These are phyloP conservation scores for Volucella bombylans DNA, from an alignment of 2,888 invertebrate species.

Conservation along the genomic window DNA sequence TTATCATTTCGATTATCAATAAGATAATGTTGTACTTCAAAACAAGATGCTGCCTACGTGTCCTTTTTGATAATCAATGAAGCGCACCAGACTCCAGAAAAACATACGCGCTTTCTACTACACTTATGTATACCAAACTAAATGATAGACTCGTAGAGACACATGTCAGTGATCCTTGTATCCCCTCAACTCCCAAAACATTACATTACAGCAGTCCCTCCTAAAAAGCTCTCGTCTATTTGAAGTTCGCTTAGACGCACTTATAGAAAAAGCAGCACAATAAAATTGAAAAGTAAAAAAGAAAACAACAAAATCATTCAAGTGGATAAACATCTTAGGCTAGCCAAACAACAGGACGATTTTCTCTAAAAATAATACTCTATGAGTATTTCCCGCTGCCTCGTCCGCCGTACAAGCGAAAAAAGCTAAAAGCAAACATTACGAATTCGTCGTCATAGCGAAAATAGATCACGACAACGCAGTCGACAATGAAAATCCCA, in stretches of 20 bases:
- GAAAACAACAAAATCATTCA: neutral
- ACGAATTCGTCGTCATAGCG: neutral
- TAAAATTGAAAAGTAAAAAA: neutral
- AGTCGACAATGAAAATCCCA: conserved; percentile 3
- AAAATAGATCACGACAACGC: conserved; percentile 12
- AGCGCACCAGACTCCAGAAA: no score
- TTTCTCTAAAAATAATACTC: neutral
- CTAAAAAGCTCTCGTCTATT: neutral
- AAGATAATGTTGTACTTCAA: no score
- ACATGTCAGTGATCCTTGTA: no score
- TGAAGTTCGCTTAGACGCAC: neutral
- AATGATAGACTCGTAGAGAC: no score
- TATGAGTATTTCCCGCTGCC: neutral
- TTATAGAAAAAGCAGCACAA: neutral
- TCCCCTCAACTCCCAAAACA: neutral
- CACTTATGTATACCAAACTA: no score
- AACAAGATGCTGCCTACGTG: no score
- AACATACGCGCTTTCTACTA: no score
- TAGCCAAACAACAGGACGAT: conserved; percentile 10
- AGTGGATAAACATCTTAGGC: conserved; percentile 16
- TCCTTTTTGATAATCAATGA: no score
- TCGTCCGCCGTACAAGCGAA: neutral
- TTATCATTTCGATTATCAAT: no score
- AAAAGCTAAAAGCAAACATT: neutral
- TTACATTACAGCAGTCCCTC: neutral